Conservation (phyloP, 2,113 vertebrate genomes). For the Tetrax tetrax region DNA sequence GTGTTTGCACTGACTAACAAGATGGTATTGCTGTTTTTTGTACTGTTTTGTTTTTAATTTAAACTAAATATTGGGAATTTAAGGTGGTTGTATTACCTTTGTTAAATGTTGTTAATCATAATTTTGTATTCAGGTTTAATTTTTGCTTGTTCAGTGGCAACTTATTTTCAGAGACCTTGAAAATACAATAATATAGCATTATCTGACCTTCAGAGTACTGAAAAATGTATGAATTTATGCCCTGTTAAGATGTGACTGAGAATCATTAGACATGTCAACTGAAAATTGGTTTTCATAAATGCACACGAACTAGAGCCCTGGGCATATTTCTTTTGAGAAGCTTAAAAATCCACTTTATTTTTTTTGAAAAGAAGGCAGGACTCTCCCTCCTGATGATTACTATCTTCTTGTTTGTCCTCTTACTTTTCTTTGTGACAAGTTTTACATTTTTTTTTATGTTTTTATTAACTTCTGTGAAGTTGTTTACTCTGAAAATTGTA, state of each 20-base stretch:
- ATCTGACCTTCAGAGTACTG: conserved; percentile 74
- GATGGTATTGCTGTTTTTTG: conserved; percentile 77
- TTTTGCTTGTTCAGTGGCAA: conserved; percentile 74
- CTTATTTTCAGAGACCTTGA: conserved; percentile 74
- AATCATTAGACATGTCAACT: conserved; percentile 59
- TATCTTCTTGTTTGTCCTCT: conserved; percentile 58
- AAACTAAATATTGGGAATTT: conserved; percentile 74
- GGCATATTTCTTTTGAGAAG: conserved; percentile 51
- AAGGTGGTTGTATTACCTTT: conserved; percentile 71
- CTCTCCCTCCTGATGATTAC: conserved; percentile 67
- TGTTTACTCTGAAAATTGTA: conserved; percentile 91
- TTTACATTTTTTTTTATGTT: conserved; percentile 77
- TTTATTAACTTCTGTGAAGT: conserved; percentile 99
- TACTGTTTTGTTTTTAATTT: conserved; percentile 75
- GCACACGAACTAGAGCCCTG: conserved; percentile 42
- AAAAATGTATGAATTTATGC: conserved; percentile 68
- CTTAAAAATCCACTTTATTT: conserved; percentile 65
- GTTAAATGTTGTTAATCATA: conserved; percentile 76
- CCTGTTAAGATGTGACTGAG: conserved; percentile 74
- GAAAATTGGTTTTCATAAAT: conserved; percentile 59
- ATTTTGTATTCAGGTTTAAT: conserved; percentile 77
- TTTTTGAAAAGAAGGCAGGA: conserved; percentile 62
- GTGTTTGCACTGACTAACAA: conserved; percentile 83
- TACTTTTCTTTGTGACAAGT: conserved; percentile 72
- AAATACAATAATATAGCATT: conserved; percentile 73